Percentiles rank a stretch among this genome's conserved stretches.
These are phyloP conservation scores for Bufo bufo DNA, from an alignment of 2,113 vertebrate species.

Conservation along the genomic window DNA sequence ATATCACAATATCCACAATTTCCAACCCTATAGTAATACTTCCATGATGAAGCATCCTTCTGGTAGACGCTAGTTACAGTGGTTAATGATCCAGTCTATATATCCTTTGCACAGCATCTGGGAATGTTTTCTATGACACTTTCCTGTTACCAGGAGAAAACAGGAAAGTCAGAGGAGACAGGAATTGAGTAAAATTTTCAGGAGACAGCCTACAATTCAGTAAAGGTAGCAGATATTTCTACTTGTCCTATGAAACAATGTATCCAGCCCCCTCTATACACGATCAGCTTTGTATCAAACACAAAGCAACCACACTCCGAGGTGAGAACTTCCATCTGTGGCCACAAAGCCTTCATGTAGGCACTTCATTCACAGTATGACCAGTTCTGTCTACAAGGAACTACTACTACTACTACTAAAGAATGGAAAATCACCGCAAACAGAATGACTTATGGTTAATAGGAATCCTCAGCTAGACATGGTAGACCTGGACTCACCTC, in stretches of 20 bases:
- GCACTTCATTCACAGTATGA: background rate
- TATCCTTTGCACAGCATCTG: background rate
- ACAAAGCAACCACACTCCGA: background rate
- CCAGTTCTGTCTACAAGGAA: background rate
- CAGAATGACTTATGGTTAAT: background rate
- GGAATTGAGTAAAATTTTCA: constrained; percentile 15
- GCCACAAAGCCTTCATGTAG: background rate
- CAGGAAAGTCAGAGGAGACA: constrained; percentile 42
- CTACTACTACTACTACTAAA: background rate
- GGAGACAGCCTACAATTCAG: background rate
- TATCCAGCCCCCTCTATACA: background rate
- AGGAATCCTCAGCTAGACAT: too few species aligned
- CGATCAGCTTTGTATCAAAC: background rate
- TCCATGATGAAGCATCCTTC: background rate
- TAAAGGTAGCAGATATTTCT: background rate
- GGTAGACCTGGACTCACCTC: constrained; percentile 74
- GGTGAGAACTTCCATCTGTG: background rate
- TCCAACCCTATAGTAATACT: background rate
- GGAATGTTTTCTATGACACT: background rate
- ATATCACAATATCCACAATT: background rate
- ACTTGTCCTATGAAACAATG: too few species aligned
- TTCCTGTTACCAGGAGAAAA: constrained; percentile 14
- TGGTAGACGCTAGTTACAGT: too few species aligned
- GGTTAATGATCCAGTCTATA: background rate
- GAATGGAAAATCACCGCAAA: background rate